A percentile compares a stretch with the other conserved stretches of the same genome.
These are phyloP conservation scores for Watsonalla binaria DNA, from an alignment of 2,888 invertebrate species.

Conservation along the genomic window DNA sequence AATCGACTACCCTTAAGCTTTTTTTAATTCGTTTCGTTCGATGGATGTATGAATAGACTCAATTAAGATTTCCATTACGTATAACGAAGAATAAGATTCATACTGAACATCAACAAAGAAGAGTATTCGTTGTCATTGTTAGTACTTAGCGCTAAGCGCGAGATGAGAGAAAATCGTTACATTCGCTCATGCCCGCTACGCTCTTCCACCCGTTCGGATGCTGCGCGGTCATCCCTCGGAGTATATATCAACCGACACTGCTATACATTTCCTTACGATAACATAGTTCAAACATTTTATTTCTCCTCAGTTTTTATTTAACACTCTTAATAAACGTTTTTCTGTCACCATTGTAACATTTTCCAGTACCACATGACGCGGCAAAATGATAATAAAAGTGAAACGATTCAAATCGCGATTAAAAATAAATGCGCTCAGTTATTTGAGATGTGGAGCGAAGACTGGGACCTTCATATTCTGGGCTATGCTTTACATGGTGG, in stretches of 20 bases:
- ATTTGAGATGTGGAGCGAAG: constrained; percentile 68
- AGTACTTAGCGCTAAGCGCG: constrained; percentile 23
- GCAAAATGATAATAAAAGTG: constrained; percentile 51
- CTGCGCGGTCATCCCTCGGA: constrained; percentile 37
- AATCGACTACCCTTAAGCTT: too few species aligned
- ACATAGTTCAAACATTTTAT: constrained; percentile 1
- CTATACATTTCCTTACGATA: constrained; percentile 11
- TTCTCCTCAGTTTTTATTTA: neutral
- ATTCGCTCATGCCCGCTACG: constrained; percentile 66
- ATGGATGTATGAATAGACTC: neutral
- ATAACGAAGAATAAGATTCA: constrained; percentile 4
- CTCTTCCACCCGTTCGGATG: constrained; percentile 42
- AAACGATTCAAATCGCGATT: constrained; percentile 54
- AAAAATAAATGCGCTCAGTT: constrained; percentile 53
- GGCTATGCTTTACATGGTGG: constrained; percentile 65
- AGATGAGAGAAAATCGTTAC: constrained; percentile 67
- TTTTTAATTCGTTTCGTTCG: too few species aligned
- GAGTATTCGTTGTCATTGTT: constrained; percentile 7
- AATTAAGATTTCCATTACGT: neutral
- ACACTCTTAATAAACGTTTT: constrained; percentile 4
- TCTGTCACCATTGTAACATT: constrained; percentile 13
- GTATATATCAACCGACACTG: constrained; percentile 14
- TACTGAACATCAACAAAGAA: constrained; percentile 3
- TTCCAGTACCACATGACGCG: constrained; percentile 51
- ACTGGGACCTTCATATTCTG: constrained; percentile 69